A percentile compares a stretch with the other conserved stretches of the same genome.
Conservation (phyloP, 2,797 vertebrate genomes). For the Macropus fuliginosus region DNA sequence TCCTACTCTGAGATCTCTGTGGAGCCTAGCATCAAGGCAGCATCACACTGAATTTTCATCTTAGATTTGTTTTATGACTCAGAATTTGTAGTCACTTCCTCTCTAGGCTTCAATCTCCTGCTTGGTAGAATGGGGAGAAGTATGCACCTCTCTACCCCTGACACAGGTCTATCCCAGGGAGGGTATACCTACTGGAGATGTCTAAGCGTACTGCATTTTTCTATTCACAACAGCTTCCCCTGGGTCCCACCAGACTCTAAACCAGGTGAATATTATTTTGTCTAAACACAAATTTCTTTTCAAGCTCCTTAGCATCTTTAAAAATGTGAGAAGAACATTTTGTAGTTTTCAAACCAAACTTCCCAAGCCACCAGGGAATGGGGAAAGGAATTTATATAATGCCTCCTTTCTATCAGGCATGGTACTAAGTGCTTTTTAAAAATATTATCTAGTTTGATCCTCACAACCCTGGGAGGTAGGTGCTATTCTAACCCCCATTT, state of each 20-base stretch:
- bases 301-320: not conserved
- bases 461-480: not conserved
- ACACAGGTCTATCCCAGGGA: not conserved
- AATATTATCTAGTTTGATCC: not conserved
- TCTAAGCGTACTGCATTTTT: not conserved
- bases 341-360: not conserved
- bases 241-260: not conserved
- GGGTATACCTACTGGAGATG: slow-evolving; percentile 11
- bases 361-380: not conserved
- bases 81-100: not conserved
- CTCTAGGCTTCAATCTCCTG: not conserved
- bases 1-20: rapidly evolving
- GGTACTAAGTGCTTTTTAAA: not conserved
- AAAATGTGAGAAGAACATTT: not conserved
- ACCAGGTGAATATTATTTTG: slow-evolving; percentile 14
- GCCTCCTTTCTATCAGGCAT: not conserved
- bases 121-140: not conserved
- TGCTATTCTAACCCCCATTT: not conserved
- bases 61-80: not conserved
- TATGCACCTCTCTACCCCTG: not conserved
- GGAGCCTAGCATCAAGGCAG: not conserved
- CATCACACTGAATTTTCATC: not conserved
- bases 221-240: slow-evolving; percentile 19
- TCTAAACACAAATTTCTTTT: slow-evolving; percentile 32
- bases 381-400: not conserved